These are phyloP conservation scores for Mythimna albipuncta DNA, from an alignment of 2,888 invertebrate species.

Conservation along the genomic window DNA sequence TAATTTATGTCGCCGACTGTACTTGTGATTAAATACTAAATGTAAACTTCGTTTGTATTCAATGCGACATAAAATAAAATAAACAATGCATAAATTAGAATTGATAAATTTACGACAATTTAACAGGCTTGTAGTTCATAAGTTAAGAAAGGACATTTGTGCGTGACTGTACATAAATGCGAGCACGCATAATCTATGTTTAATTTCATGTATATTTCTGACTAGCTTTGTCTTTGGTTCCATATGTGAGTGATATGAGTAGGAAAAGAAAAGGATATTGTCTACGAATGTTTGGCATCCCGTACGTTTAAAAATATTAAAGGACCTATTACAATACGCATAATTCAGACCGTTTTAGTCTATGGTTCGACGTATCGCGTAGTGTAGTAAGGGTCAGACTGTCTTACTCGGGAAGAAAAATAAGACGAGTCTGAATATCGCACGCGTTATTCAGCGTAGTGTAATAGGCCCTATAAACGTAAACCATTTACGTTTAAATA, in stretches of 20 bases:
- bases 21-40: conserved; percentile 1
- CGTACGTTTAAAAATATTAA: no score
- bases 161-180: conserved; percentile 39
- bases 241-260: neutral
- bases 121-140: neutral
- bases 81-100: conserved; percentile 23
- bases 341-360: no score
- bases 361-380: no score
- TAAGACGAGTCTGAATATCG: no score
- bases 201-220: conserved; percentile 16
- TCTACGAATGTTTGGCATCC: no score
- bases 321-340: no score
- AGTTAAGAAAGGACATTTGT: conserved; percentile 14
- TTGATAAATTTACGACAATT: conserved; percentile 13
- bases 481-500: no score
- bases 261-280: no score
- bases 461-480: no score
- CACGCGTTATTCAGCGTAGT: no score
- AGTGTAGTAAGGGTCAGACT: no score
- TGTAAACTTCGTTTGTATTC: neutral
- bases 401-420: no score
- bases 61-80: conserved; percentile 20
- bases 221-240: neutral
- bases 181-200: neutral
- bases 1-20: neutral